Base-by-base conservation (phyloP, 2,113 vertebrate species). In the Himantopus leucocephalus region DNA sequence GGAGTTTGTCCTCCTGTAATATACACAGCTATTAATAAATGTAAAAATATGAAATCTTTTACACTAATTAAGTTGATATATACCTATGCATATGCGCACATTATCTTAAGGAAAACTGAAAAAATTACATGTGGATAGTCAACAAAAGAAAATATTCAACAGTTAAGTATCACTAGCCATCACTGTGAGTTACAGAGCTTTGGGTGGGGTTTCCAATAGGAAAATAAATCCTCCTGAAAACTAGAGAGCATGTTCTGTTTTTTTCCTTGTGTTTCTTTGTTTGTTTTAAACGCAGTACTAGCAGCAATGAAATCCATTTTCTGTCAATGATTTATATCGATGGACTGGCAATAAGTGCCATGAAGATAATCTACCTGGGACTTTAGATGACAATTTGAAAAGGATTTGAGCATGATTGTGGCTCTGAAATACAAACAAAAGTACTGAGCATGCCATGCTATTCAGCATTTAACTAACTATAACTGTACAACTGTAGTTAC, bases 1-100 rank as follows among this genome's bases (percentile, higher is more conserved):
- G 97, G 50, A 99, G 98, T 97, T 99, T 99, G 96, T 99, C 99
- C 88, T 99, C 99, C 99, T 99, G 91, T 48, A 98, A 97, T 12
- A 67, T 7, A 71, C 11, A 96, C 41, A 68, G 67, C 9, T 39
- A 70, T 90, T 91, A 93, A 58, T 74, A 77, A 74, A 60, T 10
- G 27, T 22, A 58, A 74, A 96, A 74, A n/a, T n/a, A 39, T 5
- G 13, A 56, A 35, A 32, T 58, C 12, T 64, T 75, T 47, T 74
- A 88, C 59, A 83, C 8, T 50, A 66, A 39, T 47, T 12, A 48
- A 63, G 35, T 15, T 59, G 19, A 48, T 34, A 62, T 8, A 92
- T 7, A 78, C 2, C 8, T 77, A 50, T 1, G 4, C 4, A 68
- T 56, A 59, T 0, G 6, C 21, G 47, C 39, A 73, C 0, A 9